Evolutionary conservation across 1,140 invertebrate species (phyloP).

Genomic region (Drosophila bifasciata): DNA sequence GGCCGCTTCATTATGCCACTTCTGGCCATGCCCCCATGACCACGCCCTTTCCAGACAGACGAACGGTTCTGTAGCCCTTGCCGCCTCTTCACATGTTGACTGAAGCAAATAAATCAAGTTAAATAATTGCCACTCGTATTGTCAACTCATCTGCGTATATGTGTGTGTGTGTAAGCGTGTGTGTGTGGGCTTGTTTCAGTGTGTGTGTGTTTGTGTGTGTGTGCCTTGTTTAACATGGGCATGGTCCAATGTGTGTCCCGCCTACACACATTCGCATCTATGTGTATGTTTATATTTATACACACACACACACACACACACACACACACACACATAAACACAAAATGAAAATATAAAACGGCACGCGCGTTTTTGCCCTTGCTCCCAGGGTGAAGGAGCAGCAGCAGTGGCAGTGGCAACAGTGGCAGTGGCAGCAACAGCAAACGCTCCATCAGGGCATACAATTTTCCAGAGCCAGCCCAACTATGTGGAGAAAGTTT

Average conservation of each 20-base stretch:
- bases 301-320: conserved; percentile 6
- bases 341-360: conserved; percentile 5
- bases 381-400: too few relatives aligned
- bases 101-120: conserved; percentile 78
- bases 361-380: neutral
- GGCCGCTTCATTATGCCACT: conserved; percentile 64
- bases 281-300: neutral
- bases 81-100: conserved; percentile 51
- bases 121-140: conserved; percentile 77
- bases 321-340: conserved; percentile 7
- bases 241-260: conserved; percentile 28
- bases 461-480: neutral
- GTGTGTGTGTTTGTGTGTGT: conserved; percentile 4
- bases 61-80: neutral
- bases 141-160: conserved; percentile 45
- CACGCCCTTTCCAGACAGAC: neutral
- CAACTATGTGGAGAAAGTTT: conserved; percentile 30
- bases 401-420: neutral
- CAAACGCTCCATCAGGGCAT: neutral
- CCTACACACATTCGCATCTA: conserved; percentile 2
- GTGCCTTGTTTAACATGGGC: conserved; percentile 32
- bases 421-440: neutral
- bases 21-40: neutral
- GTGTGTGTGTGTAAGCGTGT: neutral
- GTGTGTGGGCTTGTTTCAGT: conserved; percentile 12